phyloP scores from a whole-genome alignment of 2,113 vertebrate genomes.

The Macrotis lagotis region DNA sequence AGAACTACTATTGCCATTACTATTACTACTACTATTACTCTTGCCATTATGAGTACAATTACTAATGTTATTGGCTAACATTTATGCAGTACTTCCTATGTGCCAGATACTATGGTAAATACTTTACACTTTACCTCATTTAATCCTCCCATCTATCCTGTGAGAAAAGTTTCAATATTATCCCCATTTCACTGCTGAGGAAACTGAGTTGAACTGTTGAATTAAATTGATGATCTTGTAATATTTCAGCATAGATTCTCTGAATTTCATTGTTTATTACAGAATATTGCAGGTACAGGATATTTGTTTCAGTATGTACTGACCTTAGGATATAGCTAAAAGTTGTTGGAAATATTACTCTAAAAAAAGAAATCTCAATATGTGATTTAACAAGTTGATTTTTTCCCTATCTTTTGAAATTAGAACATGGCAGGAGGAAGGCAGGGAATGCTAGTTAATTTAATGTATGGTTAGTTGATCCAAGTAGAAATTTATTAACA shows the following conservation, averaged over 20 bases:
- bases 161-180: neutral
- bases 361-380: neutral
- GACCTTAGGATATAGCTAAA: neutral
- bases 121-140: neutral
- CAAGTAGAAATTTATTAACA: neutral
- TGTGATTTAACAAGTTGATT: neutral
- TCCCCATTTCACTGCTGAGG: neutral
- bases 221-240: neutral
- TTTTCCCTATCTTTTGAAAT: neutral
- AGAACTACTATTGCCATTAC: no score
- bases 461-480: neutral
- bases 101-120: neutral
- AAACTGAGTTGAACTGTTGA: neutral
- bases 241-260: slow-evolving; percentile 19
- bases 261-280: slow-evolving; percentile 17
- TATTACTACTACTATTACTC: no score
- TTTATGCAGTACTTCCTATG: neutral
- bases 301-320: neutral
- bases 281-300: neutral
- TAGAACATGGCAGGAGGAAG: neutral
- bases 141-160: neutral
- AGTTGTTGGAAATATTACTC: neutral
- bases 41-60: no score
- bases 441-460: neutral
- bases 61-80: no score